A percentile compares a stretch with the other conserved stretches of the same genome.
These are phyloP conservation scores for Dyspetes luteomarginatus DNA, from an alignment of 2,888 invertebrate genomes.

Conservation along the genomic window DNA sequence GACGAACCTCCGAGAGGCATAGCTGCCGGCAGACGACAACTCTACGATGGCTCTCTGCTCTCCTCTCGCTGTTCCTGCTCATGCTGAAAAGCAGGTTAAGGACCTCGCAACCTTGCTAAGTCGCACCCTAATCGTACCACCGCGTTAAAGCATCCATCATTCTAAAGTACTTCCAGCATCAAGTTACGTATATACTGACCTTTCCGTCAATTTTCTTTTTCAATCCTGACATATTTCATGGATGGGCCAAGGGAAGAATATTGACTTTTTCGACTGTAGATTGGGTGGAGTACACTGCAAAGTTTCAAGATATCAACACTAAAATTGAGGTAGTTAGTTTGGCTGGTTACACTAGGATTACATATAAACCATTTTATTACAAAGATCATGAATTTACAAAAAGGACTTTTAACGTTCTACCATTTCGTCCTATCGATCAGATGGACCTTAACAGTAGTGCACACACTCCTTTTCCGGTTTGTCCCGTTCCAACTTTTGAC, in stretches of 20 bases:
- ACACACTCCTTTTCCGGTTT: slow-evolving; percentile 23
- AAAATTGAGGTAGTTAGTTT: neutral
- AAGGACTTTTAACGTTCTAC: slow-evolving; percentile 17
- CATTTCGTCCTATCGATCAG: slow-evolving; percentile 30
- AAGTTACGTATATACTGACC: neutral
- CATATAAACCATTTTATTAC: neutral
- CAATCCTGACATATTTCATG: no score
- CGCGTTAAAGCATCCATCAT: slow-evolving; percentile 31
- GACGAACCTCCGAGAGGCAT: slow-evolving; percentile 45
- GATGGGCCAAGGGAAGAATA: no score
- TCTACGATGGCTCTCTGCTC: slow-evolving; percentile 55
- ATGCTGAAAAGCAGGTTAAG: slow-evolving; percentile 59
- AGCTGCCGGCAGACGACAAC: slow-evolving; percentile 59
- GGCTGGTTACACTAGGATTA: neutral
- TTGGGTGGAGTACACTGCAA: no score
- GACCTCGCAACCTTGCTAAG: slow-evolving; percentile 64
- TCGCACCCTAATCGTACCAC: slow-evolving; percentile 40
- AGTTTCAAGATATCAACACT: no score
- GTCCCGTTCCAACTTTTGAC: slow-evolving; percentile 32
- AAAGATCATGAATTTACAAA: slow-evolving; percentile 23
- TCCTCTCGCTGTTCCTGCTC: slow-evolving; percentile 52
- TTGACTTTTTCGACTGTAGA: no score
- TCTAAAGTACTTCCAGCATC: neutral
- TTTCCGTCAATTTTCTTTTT: no score
- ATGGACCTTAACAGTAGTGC: slow-evolving; percentile 10